Percentiles rank a stretch among this genome's conserved stretches.
Conservation (phyloP, 2,797 vertebrate genomes). For the Pogoniulus pusillus region DNA sequence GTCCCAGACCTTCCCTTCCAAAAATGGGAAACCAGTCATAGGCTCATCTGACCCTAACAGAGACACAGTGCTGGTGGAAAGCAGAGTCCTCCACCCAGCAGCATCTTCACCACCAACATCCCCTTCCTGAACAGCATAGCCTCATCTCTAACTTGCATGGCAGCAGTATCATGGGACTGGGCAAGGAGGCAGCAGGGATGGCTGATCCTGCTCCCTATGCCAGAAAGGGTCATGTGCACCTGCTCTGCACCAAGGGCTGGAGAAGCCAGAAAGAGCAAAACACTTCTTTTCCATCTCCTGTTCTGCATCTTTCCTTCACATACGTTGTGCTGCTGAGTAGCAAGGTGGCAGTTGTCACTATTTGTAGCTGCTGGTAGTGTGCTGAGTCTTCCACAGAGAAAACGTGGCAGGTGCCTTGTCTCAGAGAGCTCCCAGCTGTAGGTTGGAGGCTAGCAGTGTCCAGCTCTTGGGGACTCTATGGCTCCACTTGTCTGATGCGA, state of each 20-base stretch:
- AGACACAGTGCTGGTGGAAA: background rate
- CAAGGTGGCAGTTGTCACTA: background rate
- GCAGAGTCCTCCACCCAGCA: too few species aligned
- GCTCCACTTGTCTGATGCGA: conserved; percentile 33
- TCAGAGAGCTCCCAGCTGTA: background rate
- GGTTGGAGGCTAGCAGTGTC: background rate
- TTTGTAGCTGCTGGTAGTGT: background rate
- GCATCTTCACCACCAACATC: background rate
- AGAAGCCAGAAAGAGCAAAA: background rate
- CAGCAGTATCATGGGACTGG: background rate
- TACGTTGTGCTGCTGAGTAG: background rate
- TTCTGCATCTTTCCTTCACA: background rate
- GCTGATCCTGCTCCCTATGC: background rate
- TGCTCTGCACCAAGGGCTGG: fast-evolving
- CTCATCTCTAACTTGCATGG: background rate
- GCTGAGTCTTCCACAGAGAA: background rate
- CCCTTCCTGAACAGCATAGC: background rate
- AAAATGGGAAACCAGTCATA: fast-evolving
- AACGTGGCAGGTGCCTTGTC: background rate
- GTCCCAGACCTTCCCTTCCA: background rate
- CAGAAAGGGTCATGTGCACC: background rate
- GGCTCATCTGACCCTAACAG: background rate
- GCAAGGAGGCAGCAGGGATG: background rate
- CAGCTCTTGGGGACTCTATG: background rate
- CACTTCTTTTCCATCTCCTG: background rate